Conservation (phyloP, 37 sponge, comb jelly and placozoan genomes). For the Chondrosia reniformis region DNA sequence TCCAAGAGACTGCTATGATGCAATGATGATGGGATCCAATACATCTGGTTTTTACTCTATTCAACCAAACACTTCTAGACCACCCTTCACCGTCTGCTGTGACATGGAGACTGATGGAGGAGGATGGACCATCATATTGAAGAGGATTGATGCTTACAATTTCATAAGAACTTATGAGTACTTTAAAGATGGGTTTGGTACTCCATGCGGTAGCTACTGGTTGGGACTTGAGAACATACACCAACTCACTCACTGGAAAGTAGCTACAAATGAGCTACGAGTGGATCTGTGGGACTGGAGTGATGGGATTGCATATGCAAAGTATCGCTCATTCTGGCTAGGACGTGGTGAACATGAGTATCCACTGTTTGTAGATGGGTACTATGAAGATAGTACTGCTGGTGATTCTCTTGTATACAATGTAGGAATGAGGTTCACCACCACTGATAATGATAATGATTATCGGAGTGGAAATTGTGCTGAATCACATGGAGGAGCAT, state of each 20-base stretch:
- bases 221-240: constrained; percentile 21
- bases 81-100: constrained; percentile 13
- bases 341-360: neutral
- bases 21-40: constrained; percentile 1
- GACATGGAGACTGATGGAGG: constrained; percentile 31
- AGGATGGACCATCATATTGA: constrained; percentile 19
- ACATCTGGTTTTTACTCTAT: constrained; percentile 14
- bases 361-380: neutral
- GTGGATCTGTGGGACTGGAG: constrained; percentile 14
- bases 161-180: neutral
- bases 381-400: neutral
- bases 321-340: neutral
- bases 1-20: constrained; percentile 10
- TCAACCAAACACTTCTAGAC: neutral
- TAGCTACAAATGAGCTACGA: neutral
- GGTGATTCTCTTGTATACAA: neutral
- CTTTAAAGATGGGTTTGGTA: constrained; percentile 18
- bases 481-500: neutral
- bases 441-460: constrained; percentile 10
- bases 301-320: neutral
- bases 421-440: neutral
- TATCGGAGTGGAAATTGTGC: neutral
- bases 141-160: neutral
- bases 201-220: neutral
- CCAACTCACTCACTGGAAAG: neutral